Evolutionary conservation across 2,113 vertebrate species (phyloP).

Genomic region (Hippocampus zosterae): DNA sequence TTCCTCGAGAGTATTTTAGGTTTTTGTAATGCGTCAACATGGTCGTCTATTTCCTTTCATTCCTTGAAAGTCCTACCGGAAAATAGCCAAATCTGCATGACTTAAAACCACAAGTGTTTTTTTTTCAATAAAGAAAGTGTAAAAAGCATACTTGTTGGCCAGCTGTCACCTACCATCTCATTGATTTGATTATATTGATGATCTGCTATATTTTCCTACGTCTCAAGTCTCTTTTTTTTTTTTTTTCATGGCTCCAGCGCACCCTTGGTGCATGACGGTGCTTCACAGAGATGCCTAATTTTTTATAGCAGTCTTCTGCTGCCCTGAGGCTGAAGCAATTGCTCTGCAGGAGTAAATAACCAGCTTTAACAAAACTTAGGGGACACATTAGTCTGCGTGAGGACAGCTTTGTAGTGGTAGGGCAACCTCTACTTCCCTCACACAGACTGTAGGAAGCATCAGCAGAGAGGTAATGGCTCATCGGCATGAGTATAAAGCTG

Average conservation of each 20-base stretch:
- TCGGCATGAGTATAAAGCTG: constrained; percentile 60
- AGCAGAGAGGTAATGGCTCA: constrained; percentile 61
- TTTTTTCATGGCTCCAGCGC: constrained; percentile 46
- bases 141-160: neutral
- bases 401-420: constrained; percentile 49
- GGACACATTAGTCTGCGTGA: constrained; percentile 71
- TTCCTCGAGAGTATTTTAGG: neutral
- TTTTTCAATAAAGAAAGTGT: neutral
- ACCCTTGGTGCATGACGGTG: constrained; percentile 55
- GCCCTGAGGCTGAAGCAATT: constrained; percentile 63
- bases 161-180: neutral
- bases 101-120: neutral
- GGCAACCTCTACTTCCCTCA: constrained; percentile 43
- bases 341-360: constrained; percentile 76
- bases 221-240: constrained; percentile 68
- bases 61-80: neutral
- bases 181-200: neutral
- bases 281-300: constrained; percentile 54
- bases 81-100: neutral
- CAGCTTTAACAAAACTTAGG: constrained; percentile 78
- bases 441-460: constrained; percentile 48
- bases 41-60: neutral
- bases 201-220: constrained; percentile 39
- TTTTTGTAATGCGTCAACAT: neutral
- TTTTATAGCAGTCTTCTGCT: constrained; percentile 48